Conservation (phyloP, 2,888 invertebrate species). For the Aphodius granarius region DNA sequence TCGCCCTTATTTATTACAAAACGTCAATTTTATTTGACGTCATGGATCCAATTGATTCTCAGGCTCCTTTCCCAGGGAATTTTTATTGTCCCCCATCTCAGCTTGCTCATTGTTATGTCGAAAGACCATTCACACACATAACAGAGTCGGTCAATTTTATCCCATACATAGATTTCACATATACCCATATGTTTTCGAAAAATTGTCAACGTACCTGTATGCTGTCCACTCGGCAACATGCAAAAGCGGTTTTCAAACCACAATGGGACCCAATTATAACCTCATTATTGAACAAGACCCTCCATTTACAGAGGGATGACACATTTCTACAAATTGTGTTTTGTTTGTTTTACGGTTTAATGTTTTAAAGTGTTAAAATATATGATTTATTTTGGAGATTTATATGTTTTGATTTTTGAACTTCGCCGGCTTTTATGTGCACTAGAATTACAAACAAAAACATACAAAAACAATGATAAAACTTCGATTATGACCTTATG, state of each 20-base stretch:
- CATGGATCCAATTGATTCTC: neutral
- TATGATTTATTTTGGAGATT: neutral
- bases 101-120: neutral
- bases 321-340: neutral
- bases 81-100: neutral
- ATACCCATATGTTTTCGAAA: conserved; percentile 9
- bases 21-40: neutral
- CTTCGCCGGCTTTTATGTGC: too few species aligned
- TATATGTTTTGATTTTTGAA: too few species aligned
- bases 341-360: conserved; percentile 2
- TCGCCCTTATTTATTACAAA: too few species aligned
- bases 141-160: conserved; percentile 2
- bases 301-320: neutral
- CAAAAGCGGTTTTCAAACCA: conserved; percentile 7
- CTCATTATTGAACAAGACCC: neutral
- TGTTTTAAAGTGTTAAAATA: neutral
- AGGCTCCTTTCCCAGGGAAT: neutral
- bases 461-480: neutral
- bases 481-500: neutral
- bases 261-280: conserved; percentile 1
- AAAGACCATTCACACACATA: neutral
- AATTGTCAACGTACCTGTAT: conserved; percentile 10
- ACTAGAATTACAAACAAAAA: neutral
- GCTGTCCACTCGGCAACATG: neutral
- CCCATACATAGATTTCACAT: neutral